Percentiles rank a stretch among this genome's conserved stretches.
Conservation (phyloP, 2,888 invertebrate species). For the Liopterus haemorrhoidalis region DNA sequence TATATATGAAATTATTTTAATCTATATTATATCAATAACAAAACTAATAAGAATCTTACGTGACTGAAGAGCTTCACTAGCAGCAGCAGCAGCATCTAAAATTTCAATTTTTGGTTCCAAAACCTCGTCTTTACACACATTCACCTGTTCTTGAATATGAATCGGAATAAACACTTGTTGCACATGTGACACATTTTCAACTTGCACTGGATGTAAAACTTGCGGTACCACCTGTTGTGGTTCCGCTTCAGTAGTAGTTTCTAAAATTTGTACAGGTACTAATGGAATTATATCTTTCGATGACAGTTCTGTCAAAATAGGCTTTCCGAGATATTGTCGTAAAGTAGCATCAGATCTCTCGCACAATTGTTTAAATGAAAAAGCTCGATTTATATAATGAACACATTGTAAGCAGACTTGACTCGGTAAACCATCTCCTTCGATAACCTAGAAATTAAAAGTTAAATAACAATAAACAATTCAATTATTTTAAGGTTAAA, state of each 20-base stretch:
- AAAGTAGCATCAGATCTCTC: slow-evolving; percentile 42
- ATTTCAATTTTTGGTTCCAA: slow-evolving; percentile 25
- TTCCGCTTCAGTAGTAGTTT: slow-evolving; percentile 5
- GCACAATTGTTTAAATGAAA: slow-evolving; percentile 43
- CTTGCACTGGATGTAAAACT: no score
- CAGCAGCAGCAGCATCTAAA: slow-evolving; percentile 11
- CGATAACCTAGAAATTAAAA: slow-evolving; percentile 35
- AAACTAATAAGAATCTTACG: no score
- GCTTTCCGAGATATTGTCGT: slow-evolving; percentile 37
- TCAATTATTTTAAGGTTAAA: neutral
- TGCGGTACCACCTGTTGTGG: no score
- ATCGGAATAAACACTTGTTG: no score
- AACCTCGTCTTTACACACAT: slow-evolving; percentile 14
- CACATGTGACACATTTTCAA: no score
- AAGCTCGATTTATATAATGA: slow-evolving; percentile 41
- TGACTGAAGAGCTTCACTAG: no score
- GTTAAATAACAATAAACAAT: neutral
- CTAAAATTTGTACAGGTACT: slow-evolving; percentile 6
- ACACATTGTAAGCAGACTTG: slow-evolving; percentile 44
- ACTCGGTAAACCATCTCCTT: slow-evolving; percentile 43
- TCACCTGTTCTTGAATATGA: no score
- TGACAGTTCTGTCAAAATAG: slow-evolving; percentile 26
- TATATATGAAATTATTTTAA: no score
- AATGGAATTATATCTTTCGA: slow-evolving; percentile 25
- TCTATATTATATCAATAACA: no score